Base-by-base conservation (phyloP, 2,888 invertebrate species). In the Drosophila recens region DNA sequence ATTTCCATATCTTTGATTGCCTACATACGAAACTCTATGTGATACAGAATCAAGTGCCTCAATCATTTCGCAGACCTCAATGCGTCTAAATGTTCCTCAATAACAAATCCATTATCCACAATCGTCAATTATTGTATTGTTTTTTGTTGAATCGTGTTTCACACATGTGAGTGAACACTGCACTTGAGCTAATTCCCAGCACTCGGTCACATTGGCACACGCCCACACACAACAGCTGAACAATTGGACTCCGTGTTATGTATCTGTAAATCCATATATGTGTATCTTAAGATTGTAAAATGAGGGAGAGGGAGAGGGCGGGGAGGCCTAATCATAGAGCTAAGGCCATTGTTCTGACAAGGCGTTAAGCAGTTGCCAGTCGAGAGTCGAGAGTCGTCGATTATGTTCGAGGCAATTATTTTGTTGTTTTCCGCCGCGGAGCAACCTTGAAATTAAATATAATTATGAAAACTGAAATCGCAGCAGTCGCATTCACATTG, bases 401-500 rank as follows among this genome's bases (percentile, higher is more conserved):
- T 87, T 79, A 79, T 77, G 70, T 53, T 53, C 8, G 45, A 34
- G 58, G 72, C 77, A 70, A 84, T 89, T 76, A 76, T 84, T 84
- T 69, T 84, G 75, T 82, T 86, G 86, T 80, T 82, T 87, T 82
- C 80, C 75, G 82, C 67, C 67, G 63, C 46, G 56, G 51, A 43
- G 58, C 78, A 89, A 82, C 89, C 86, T 89, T 87, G 89, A 89
- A 87, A 87, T 89, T 89, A 87, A 89, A 89, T 86, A 88, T 88
- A 87, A 89, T 87, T 87, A 86, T 86, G 79, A 76, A 75, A 80
- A 72, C 75, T 58, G 51, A 75, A 80, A 80, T 80, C 79, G 79
- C 84, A 74, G 71, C 79, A 74, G 67, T 70, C 76, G 46, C 73
- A 71, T 42, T 40, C 71, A 56, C 58, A 69, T 82, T 77, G 74